Evolutionary conservation across 2,888 invertebrate species (phyloP).

Genomic region (Glaucopsyche alexis): DNA sequence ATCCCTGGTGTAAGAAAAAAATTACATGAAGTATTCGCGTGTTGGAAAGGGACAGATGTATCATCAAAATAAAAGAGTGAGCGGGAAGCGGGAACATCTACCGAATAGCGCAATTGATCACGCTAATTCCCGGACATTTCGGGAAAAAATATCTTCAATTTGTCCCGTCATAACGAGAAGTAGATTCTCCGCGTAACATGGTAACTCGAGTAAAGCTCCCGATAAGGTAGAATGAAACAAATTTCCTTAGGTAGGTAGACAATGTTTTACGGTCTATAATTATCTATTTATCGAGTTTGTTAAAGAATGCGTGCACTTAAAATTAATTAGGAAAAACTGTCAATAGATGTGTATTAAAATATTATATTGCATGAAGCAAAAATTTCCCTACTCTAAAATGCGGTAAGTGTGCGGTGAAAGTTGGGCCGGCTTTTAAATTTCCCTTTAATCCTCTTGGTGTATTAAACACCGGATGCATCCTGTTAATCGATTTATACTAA

Average conservation of each 20-base stretch:
- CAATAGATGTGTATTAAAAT: neutral
- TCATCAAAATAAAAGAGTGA: slow-evolving; percentile 44
- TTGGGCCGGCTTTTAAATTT: slow-evolving; percentile 46
- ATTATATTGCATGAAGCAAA: neutral
- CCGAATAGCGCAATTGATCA: slow-evolving; percentile 73
- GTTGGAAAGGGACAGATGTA: slow-evolving; percentile 42
- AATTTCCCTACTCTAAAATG: neutral
- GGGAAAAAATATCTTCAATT: slow-evolving; percentile 69
- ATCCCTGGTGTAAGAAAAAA: slow-evolving; percentile 2
- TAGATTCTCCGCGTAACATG: slow-evolving; percentile 40
- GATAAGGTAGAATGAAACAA: slow-evolving; percentile 6
- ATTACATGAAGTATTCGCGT: neutral
- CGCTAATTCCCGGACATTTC: slow-evolving; percentile 69
- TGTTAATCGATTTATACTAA: slow-evolving; percentile 57
- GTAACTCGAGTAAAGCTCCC: neutral
- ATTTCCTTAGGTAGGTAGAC: neutral
- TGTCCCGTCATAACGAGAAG: slow-evolving; percentile 69
- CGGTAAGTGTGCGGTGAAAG: slow-evolving; percentile 4
- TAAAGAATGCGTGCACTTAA: neutral
- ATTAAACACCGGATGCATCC: slow-evolving; percentile 49
- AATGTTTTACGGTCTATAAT: neutral
- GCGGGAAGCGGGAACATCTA: slow-evolving; percentile 53
- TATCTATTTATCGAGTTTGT: neutral
- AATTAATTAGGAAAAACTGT: neutral
- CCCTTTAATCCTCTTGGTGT: slow-evolving; percentile 41